phyloP scores from a whole-genome alignment of 2,888 invertebrate species.

The Caenorhabditis sp. region DNA sequence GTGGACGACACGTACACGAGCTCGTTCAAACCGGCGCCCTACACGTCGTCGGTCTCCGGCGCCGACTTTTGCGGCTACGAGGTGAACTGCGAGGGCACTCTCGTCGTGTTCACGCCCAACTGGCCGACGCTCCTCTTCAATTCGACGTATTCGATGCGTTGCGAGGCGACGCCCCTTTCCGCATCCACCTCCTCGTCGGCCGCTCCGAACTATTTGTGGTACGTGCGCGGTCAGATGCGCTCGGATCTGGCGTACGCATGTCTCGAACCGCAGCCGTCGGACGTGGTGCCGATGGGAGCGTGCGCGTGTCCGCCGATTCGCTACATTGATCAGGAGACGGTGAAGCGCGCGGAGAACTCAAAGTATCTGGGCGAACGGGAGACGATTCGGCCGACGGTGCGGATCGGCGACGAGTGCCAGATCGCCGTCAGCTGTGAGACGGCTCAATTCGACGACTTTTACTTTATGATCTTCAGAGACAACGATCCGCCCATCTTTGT shows the following conservation, averaged over 20 bases:
- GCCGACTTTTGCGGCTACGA: too few relatives aligned
- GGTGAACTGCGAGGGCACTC: too few relatives aligned
- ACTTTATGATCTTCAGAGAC: conserved; percentile 8
- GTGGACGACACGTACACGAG: too few relatives aligned
- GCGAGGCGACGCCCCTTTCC: too few relatives aligned
- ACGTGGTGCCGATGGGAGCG: background rate
- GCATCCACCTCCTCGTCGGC: too few relatives aligned
- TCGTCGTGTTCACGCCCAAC: too few relatives aligned
- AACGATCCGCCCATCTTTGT: conserved; percentile 9
- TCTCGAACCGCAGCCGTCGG: background rate
- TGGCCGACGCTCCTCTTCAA: too few relatives aligned
- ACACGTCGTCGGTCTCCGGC: too few relatives aligned
- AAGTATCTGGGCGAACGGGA: background rate
- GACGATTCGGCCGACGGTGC: background rate
- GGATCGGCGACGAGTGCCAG: background rate
- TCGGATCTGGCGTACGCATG: background rate
- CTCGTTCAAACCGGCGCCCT: too few relatives aligned
- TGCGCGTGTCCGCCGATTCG: background rate
- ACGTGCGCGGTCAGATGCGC: background rate
- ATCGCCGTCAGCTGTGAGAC: background rate
- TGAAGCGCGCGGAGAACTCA: background rate
- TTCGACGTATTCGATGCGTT: too few relatives aligned
- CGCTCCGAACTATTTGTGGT: too few relatives aligned
- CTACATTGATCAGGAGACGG: background rate
- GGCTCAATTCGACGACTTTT: background rate